A percentile compares a stretch with the other conserved stretches of the same genome.
phyloP scores from a whole-genome alignment of 2,888 invertebrate species.

The Caenorhabditis imperialis region DNA sequence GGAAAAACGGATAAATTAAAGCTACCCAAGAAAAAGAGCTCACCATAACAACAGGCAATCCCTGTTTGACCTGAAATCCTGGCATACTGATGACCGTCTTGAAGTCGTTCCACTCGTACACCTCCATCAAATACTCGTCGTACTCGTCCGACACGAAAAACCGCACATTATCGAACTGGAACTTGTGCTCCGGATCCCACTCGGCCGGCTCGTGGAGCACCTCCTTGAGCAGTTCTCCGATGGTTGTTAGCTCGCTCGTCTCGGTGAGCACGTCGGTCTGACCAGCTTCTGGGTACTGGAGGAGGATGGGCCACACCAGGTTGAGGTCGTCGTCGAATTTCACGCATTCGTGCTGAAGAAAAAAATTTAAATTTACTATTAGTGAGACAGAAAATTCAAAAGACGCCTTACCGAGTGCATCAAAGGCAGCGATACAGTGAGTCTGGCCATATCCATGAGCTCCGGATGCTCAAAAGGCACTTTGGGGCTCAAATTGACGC shows the following conservation, averaged over 20 bases:
- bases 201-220: conserved; percentile 81
- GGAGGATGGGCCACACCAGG: conserved; percentile 72
- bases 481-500: conserved; percentile 76
- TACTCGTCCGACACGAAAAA: conserved; percentile 69
- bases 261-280: conserved; percentile 90
- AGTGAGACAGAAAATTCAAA: no score
- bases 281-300: conserved; percentile 75
- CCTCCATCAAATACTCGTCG: conserved; percentile 67
- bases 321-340: conserved; percentile 80
- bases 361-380: no score
- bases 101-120: conserved; percentile 63
- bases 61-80: conserved; percentile 65
- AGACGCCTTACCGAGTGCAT: conserved; percentile 53
- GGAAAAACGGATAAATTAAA: background rate
- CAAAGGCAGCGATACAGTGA: conserved; percentile 65
- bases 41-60: conserved; percentile 72
- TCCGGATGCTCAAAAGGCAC: conserved; percentile 64
- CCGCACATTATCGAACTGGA: conserved; percentile 65
- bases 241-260: conserved; percentile 80
- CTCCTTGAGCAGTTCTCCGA: conserved; percentile 83
- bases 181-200: conserved; percentile 85
- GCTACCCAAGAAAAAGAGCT: conserved; percentile 2
- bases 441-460: conserved; percentile 65
- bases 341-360: conserved; percentile 74
- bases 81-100: conserved; percentile 51